Conservation (phyloP, 2,888 invertebrate genomes). For the Lampropteryx suffumata region DNA sequence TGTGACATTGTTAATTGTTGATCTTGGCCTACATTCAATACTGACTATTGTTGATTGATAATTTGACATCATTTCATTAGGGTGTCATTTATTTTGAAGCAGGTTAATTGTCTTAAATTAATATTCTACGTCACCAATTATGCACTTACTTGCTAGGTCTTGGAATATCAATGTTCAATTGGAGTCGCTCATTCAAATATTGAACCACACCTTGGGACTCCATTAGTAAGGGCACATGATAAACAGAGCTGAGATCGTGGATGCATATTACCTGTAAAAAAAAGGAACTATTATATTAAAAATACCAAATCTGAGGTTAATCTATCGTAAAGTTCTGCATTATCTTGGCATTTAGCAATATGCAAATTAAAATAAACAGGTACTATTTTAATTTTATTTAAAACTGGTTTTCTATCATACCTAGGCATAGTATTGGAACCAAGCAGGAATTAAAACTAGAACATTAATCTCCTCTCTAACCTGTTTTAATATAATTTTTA, state of each 20-base stretch:
- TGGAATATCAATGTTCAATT: conserved; percentile 87
- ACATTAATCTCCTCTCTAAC: too few relatives aligned
- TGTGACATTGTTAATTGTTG: background rate
- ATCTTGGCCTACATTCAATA: conserved; percentile 2
- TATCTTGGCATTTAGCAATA: too few relatives aligned
- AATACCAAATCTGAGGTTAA: too few relatives aligned
- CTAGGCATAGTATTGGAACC: too few relatives aligned
- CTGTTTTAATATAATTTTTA: too few relatives aligned
- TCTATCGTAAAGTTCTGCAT: too few relatives aligned
- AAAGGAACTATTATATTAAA: background rate
- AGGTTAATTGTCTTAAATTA: conserved; percentile 9
- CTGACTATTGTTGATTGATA: background rate
- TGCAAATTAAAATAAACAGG: too few relatives aligned
- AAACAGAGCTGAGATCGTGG: conserved; percentile 96
- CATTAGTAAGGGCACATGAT: conserved; percentile 97
- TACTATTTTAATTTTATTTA: too few relatives aligned
- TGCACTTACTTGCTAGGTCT: conserved; percentile 82
- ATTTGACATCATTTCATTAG: background rate
- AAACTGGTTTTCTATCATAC: too few relatives aligned
- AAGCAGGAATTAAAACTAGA: too few relatives aligned
- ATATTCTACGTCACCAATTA: too few relatives aligned
- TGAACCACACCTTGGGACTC: conserved; percentile 94
- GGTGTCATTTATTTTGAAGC: background rate
- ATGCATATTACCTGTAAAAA: conserved; percentile 91
- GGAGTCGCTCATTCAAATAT: conserved; percentile 91